Evolutionary conservation across 2,113 vertebrate species (phyloP).

Genomic region (Hippocampus guttulatus): DNA sequence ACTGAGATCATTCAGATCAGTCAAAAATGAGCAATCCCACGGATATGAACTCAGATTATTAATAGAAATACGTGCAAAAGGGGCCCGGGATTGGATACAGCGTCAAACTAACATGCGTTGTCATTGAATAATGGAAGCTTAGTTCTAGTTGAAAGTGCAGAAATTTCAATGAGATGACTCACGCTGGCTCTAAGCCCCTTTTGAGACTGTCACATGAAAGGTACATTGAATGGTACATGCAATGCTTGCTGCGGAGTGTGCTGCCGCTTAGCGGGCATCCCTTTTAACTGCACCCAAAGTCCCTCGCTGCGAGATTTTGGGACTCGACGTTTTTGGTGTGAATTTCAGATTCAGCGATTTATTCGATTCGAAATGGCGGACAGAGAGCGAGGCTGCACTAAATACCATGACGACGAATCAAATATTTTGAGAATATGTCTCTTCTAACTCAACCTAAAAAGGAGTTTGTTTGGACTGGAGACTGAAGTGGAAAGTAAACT

Average conservation of each 20-base stretch:
- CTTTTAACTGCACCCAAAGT: not conserved
- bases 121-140: slow-evolving; percentile 40
- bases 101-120: slow-evolving; percentile 18
- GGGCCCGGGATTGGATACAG: slow-evolving; percentile 32
- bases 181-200: slow-evolving; percentile 44
- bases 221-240: slow-evolving; percentile 10
- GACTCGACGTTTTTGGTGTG: not conserved
- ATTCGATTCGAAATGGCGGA: not conserved
- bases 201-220: slow-evolving; percentile 30
- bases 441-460: not conserved
- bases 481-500: not conserved
- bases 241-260: slow-evolving; percentile 2
- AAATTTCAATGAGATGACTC: slow-evolving; percentile 62
- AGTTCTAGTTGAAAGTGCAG: slow-evolving; percentile 36
- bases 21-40: not conserved
- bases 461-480: not conserved
- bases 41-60: slow-evolving; percentile 33
- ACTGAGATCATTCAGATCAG: not conserved
- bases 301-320: not conserved
- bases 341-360: not conserved
- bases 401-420: not conserved
- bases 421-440: not conserved
- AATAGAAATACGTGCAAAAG: slow-evolving; percentile 36
- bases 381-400: no score
- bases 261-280: slow-evolving; percentile 54